These are phyloP conservation scores for Pachypsylla venusta DNA, from an alignment of 1,140 invertebrate species.

Conservation along the genomic window DNA sequence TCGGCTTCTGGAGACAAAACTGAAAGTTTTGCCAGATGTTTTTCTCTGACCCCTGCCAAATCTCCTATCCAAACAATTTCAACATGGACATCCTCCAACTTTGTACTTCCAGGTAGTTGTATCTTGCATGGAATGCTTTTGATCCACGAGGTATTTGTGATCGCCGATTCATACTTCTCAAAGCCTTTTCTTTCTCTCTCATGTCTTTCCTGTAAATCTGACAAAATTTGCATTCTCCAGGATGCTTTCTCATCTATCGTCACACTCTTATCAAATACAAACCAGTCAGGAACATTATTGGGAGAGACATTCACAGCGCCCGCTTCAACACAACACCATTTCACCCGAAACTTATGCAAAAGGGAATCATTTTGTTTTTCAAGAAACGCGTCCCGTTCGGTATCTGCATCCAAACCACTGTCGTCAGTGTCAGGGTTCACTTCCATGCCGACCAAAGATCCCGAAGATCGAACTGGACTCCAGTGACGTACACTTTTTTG, in stretches of 20 bases:
- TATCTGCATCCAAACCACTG: constrained; percentile 55
- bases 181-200: constrained; percentile 35
- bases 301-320: background rate
- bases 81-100: constrained; percentile 55
- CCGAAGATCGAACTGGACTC: constrained; percentile 66
- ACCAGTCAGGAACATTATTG: background rate
- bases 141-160: constrained; percentile 69
- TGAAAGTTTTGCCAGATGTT: too few species aligned
- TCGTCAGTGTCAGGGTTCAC: constrained; percentile 65
- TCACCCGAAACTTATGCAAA: constrained; percentile 17
- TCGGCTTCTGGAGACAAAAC: too few species aligned
- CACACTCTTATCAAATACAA: background rate
- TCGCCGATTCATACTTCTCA: constrained; percentile 48
- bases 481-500: constrained; percentile 41
- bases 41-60: constrained; percentile 36
- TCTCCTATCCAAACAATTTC: constrained; percentile 64
- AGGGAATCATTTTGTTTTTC: constrained; percentile 38
- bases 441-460: constrained; percentile 60
- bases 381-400: constrained; percentile 48
- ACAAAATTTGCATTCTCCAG: constrained; percentile 57
- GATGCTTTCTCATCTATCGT: constrained; percentile 33
- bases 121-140: constrained; percentile 59
- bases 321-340: constrained; percentile 59
- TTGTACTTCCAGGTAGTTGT: constrained; percentile 40
- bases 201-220: constrained; percentile 45